A percentile compares a stretch with the other conserved stretches of the same genome.
These are phyloP conservation scores for Rhysida immarginata DNA, from an alignment of 1,140 invertebrate species.

Conservation along the genomic window DNA sequence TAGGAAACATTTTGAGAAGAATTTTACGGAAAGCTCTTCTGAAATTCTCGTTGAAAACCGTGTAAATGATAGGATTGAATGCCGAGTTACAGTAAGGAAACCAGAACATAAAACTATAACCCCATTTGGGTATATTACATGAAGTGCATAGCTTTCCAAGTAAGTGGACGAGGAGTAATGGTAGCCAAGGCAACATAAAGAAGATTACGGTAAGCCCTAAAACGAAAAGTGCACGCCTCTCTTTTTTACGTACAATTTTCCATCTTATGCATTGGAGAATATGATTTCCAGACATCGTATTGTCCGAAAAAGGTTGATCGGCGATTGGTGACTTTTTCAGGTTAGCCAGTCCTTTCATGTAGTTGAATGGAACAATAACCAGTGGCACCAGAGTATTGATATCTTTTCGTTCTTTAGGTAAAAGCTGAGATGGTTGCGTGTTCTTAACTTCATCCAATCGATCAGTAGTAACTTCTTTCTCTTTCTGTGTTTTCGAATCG, in stretches of 20 bases:
- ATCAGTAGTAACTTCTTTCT: no score
- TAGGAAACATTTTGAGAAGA: no score
- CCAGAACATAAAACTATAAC: conserved; percentile 95
- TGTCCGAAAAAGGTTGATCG: conserved; percentile 29
- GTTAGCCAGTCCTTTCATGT: conserved; percentile 65
- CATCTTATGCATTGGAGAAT: conserved; percentile 86
- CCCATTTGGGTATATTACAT: conserved; percentile 58
- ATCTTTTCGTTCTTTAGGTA: no score
- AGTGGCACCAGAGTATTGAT: no score
- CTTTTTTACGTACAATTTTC: conserved; percentile 84
- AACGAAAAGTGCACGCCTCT: conserved; percentile 90
- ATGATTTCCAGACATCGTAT: conserved; percentile 41
- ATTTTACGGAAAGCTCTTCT: conserved; percentile 85
- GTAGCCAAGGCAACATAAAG: conserved; percentile 97
- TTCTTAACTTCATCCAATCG: no score
- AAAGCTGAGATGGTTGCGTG: no score
- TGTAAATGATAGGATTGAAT: conserved; percentile 94
- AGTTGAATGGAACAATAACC: no score
- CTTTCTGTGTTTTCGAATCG: not conserved
- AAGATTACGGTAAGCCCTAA: conserved; percentile 96
- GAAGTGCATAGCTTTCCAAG: conserved; percentile 55
- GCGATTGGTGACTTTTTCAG: conserved; percentile 43
- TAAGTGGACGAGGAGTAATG: conserved; percentile 93
- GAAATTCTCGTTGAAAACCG: conserved; percentile 98
- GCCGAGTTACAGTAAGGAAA: conserved; percentile 98